Evolutionary conservation across 2,888 invertebrate species (phyloP).

Genomic region (Sthenelais limicola): DNA sequence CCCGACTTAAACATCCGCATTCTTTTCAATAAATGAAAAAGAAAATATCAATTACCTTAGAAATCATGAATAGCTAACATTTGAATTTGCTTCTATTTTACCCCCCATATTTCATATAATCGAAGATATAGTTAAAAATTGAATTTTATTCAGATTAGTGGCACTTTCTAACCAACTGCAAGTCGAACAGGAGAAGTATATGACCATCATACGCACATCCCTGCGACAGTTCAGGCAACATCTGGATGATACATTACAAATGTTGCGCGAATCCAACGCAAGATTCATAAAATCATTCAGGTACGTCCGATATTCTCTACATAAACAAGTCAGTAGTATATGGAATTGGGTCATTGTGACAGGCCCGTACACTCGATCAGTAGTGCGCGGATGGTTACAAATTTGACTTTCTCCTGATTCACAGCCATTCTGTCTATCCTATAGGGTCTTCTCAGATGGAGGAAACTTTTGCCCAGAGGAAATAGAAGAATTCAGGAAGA

Average conservation of each 20-base stretch:
- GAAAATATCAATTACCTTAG: no score
- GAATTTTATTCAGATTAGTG: slow-evolving; percentile 60
- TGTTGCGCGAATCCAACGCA: slow-evolving; percentile 71
- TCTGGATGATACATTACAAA: slow-evolving; percentile 69
- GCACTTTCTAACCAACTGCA: slow-evolving; percentile 67
- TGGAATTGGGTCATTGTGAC: neutral
- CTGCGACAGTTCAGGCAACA: slow-evolving; percentile 69
- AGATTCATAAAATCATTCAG: slow-evolving; percentile 71
- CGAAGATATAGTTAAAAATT: no score
- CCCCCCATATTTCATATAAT: no score
- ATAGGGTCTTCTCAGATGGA: slow-evolving; percentile 71
- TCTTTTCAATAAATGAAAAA: no score
- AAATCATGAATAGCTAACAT: no score
- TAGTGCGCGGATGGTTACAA: no score
- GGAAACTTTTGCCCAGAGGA: slow-evolving; percentile 73
- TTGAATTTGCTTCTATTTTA: no score
- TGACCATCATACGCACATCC: slow-evolving; percentile 69
- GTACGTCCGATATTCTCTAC: slow-evolving; percentile 54
- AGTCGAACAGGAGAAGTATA: slow-evolving; percentile 68
- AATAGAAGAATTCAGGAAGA: slow-evolving; percentile 68
- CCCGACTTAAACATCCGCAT: no score
- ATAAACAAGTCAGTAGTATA: neutral
- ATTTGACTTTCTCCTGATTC: no score
- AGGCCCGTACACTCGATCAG: no score
- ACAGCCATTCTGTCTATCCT: no score